phyloP scores from a whole-genome alignment of 2,888 invertebrate species.

The Caenorhabditis sp. region DNA sequence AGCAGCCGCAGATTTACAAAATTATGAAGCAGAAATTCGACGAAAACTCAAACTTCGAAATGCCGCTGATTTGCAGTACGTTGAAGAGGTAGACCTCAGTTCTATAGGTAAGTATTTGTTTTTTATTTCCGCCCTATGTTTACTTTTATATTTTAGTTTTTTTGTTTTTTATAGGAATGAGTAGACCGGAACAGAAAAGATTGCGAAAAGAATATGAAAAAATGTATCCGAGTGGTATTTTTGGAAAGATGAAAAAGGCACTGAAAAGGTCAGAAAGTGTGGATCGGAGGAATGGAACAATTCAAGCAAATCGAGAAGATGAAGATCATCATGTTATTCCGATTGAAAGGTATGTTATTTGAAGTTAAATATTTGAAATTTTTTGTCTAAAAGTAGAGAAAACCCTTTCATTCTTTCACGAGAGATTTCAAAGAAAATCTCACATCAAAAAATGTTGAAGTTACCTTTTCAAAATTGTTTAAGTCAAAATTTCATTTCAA shows the following conservation, averaged over 20 bases:
- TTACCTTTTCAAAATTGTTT: too few species aligned
- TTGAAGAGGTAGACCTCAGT: constrained; percentile 87
- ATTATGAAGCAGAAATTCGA: constrained; percentile 60
- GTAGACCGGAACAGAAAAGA: constrained; percentile 84
- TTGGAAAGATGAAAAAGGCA: constrained; percentile 62
- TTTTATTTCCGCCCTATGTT: constrained; percentile 2
- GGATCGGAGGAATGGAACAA: constrained; percentile 21
- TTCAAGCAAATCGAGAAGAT: constrained; percentile 22
- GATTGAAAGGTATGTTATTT: constrained; percentile 56
- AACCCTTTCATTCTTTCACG: too few species aligned
- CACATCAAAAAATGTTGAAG: too few species aligned
- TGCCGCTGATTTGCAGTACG: constrained; percentile 76
- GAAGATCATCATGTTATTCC: constrained; percentile 68
- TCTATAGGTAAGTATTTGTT: constrained; percentile 81
- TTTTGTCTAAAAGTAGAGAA: too few species aligned
- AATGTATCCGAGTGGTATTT: constrained; percentile 75
- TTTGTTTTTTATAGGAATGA: constrained; percentile 56
- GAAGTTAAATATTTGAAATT: neutral
- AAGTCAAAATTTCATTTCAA: too few species aligned
- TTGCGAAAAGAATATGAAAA: constrained; percentile 91
- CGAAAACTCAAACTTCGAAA: constrained; percentile 64
- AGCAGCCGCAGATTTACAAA: constrained; percentile 49
- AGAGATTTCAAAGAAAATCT: too few species aligned
- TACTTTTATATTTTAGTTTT: neutral
- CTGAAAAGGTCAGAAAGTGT: constrained; percentile 30